Evolutionary conservation across 2,113 vertebrate species (phyloP).

Genomic region (Spea bombifrons): DNA sequence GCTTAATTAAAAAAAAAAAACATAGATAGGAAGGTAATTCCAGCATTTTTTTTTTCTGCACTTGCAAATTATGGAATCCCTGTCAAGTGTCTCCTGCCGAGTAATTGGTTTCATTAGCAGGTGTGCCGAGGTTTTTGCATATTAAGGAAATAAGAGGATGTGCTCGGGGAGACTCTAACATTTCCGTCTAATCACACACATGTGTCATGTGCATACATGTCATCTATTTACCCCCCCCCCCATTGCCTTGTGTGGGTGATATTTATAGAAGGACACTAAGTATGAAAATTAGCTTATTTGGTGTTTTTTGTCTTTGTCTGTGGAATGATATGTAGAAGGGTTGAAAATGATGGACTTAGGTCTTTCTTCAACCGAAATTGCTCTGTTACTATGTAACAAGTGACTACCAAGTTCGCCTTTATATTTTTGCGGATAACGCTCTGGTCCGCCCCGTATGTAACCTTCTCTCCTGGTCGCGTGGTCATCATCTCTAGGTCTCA

Average conservation of each 20-base stretch:
- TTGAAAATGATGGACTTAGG: no score
- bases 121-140: slow-evolving; percentile 7
- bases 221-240: neutral
- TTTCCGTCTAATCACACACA: neutral
- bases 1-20: neutral
- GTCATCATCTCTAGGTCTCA: no score
- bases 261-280: neutral
- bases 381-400: no score
- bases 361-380: no score
- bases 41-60: no score
- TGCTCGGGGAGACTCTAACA: neutral
- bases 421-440: no score
- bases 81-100: slow-evolving; percentile 4
- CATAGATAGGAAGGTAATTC: neutral
- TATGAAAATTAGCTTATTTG: no score
- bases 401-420: no score
- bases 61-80: neutral
- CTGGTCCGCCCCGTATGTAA: no score
- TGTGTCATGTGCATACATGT: neutral
- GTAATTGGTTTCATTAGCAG: slow-evolving; percentile 7
- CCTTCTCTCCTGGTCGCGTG: no score
- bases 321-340: no score
- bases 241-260: neutral
- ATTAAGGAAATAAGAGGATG: neutral
- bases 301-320: no score